Evolutionary conservation across 2,888 invertebrate species (phyloP), one percentile per base, ranked within the genome.

Genomic region (Eubasilissa splendida): DNA sequence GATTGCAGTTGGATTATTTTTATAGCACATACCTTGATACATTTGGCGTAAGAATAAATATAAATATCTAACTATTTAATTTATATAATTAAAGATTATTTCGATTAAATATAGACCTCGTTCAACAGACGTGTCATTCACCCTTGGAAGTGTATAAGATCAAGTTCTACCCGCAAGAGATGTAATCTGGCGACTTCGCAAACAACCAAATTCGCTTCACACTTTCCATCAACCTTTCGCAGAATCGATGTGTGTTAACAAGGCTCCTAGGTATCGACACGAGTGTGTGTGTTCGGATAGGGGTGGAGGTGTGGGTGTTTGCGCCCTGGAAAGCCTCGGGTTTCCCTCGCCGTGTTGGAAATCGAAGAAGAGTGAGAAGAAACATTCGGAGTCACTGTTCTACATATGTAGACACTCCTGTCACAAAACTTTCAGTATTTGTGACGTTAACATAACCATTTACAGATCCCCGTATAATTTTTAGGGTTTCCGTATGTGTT

Each of bases 401-500:
- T n/a, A 10, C 42, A 14, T 3, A 9, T 50, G 68, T 68, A 68
- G 42, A 68, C 68, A 50, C 42, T 68, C 33, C 50, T 9, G 31
- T 33, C 65, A 42, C 50, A n/a, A n/a, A 58, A 58, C 58, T 58
- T 58, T 58, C n/a, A 58, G 58, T 58, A n/a, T 58, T 58, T 58
- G 58, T 58, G 58, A 58, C 58, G 58, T 58, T 68, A 68, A 68
- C 68, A 68, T 52, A 68, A 68, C 68, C 68, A 68, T 68, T 68
- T 68, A 68, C 68, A 68, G 68, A 68, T 68, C 52, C 66, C 68
- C 68, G 68, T 68, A 68, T 68, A 68, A 68, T 68, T 50, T 68
- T 68, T 68, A 52, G 68, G 68, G 68, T 68, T 68, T 68, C 68
- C 68, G 50, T 68, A 50, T 68, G 52, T 68, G 50, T 50, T 68